Conservation (phyloP, 2,888 invertebrate species). For the Himalopsyche kuldschensis region DNA sequence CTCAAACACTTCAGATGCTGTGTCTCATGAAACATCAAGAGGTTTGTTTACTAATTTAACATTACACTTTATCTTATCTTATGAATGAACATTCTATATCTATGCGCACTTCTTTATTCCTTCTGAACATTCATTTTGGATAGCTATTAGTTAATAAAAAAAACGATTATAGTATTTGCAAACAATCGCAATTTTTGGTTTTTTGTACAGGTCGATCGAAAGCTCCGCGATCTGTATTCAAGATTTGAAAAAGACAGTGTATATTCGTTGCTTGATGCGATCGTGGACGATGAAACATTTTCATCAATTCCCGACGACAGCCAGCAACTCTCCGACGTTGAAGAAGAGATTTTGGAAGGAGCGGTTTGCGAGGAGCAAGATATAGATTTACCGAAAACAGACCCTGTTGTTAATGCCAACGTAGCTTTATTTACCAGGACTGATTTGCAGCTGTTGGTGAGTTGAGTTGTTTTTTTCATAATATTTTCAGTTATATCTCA, state of each 20-base stretch:
- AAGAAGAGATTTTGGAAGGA: conserved; percentile 16
- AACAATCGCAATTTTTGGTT: conserved; percentile 56
- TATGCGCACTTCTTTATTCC: too few species aligned
- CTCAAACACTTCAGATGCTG: conserved; percentile 89
- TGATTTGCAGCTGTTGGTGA: conserved; percentile 49
- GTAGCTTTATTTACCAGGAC: conserved; percentile 48
- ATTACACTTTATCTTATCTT: too few species aligned
- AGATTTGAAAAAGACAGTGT: conserved; percentile 81
- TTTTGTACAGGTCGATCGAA: conserved; percentile 48
- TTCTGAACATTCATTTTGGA: too few species aligned
- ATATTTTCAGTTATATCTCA: neutral
- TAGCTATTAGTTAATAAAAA: too few species aligned
- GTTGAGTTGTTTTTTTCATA: neutral
- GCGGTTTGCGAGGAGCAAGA: conserved; percentile 41
- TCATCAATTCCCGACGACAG: conserved; percentile 27
- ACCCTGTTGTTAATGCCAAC: conserved; percentile 41
- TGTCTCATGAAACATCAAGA: conserved; percentile 84
- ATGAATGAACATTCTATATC: too few species aligned
- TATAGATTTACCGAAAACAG: conserved; percentile 29
- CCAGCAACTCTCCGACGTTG: conserved; percentile 1
- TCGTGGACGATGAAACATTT: conserved; percentile 53
- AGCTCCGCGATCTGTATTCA: conserved; percentile 70
- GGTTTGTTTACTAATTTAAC: conserved; percentile 2
- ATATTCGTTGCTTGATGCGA: conserved; percentile 74
- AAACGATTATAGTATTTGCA: conserved; percentile 41